phyloP scores from a whole-genome alignment of 2,797 vertebrate genomes.

The Pteronotus mesoamericanus region DNA sequence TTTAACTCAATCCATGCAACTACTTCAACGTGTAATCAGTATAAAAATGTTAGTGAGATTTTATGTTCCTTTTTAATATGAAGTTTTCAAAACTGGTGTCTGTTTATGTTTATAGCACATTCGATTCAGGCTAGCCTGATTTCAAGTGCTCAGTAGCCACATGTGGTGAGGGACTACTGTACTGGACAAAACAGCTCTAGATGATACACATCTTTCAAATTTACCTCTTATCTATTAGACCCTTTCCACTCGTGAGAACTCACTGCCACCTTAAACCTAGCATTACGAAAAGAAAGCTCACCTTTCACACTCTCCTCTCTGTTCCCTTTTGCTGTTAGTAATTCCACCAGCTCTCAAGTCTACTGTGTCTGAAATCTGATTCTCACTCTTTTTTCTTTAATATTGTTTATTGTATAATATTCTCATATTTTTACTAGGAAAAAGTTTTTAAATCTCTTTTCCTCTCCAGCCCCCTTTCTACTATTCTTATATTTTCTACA shows the following conservation, averaged over 20 bases:
- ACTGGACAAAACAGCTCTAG: background rate
- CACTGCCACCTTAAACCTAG: constrained; percentile 41
- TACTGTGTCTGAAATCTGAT: constrained; percentile 68
- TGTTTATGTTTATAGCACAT: background rate
- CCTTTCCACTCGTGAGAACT: constrained; percentile 11
- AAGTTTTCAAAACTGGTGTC: background rate
- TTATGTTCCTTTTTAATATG: background rate
- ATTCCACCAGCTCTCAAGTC: constrained; percentile 66
- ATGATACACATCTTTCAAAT: background rate
- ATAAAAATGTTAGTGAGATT: background rate
- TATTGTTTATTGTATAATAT: background rate
- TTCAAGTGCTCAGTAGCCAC: background rate
- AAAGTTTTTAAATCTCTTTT: background rate
- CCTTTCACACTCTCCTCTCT: constrained; percentile 46
- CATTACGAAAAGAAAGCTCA: background rate
- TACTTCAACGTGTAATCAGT: background rate
- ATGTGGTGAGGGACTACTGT: background rate
- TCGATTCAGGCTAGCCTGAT: background rate
- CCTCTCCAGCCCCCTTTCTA: background rate
- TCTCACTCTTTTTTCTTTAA: constrained; percentile 36
- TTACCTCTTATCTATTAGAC: background rate
- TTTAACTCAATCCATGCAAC: background rate
- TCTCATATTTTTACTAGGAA: constrained; percentile 41
- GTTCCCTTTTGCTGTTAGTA: constrained; percentile 24
- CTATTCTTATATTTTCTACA: background rate